Evolutionary conservation across 2,113 vertebrate genomes (phyloP).

Genomic region (Haplochromis vanheusdeni): DNA sequence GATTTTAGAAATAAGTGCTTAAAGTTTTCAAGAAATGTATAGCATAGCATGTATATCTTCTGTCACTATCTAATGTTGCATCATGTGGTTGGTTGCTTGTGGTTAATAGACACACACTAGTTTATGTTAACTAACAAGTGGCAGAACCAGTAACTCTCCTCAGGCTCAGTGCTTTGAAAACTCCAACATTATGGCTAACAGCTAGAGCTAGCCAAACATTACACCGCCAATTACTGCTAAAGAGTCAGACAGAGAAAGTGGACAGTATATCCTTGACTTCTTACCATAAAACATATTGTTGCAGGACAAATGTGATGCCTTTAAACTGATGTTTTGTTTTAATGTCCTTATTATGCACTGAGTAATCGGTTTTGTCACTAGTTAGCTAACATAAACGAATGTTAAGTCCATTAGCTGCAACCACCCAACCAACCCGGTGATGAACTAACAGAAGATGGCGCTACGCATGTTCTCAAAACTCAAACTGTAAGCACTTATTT

Average conservation of each 20-base stretch:
- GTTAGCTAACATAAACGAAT: neutral
- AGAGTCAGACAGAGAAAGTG: neutral
- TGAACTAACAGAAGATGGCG: neutral
- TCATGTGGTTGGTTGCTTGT: neutral
- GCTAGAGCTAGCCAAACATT: neutral
- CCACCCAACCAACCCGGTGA: neutral
- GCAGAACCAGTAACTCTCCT: neutral
- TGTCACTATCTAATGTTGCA: neutral
- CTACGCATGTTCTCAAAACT: neutral
- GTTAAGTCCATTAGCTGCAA: neutral
- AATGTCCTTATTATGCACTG: neutral
- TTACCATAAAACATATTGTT: neutral
- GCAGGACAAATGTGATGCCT: neutral
- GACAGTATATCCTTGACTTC: neutral
- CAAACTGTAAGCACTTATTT: neutral
- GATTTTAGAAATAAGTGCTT: neutral
- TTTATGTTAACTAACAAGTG: neutral
- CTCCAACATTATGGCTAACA: neutral
- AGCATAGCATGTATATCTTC: neutral
- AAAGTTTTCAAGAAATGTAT: neutral
- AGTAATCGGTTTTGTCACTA: neutral
- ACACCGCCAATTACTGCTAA: neutral
- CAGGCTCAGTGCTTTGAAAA: neutral
- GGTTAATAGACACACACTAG: neutral
- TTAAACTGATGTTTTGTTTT: neutral